Percentiles rank a stretch among this genome's conserved stretches.
phyloP scores from a whole-genome alignment of 1,140 invertebrate species.

The Drosophila pandora region DNA sequence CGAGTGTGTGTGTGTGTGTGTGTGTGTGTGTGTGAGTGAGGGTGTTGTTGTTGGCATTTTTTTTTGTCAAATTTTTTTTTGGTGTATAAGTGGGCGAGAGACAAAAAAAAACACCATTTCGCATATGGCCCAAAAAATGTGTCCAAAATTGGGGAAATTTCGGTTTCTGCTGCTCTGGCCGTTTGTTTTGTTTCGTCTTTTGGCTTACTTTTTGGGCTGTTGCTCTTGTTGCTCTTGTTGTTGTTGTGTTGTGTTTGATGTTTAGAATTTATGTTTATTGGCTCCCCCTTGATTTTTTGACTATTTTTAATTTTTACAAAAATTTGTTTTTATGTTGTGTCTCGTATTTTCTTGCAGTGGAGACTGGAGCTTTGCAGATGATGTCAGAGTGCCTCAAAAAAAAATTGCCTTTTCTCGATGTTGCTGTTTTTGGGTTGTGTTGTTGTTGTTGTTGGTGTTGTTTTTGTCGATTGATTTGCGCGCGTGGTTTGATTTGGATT shows the following conservation, averaged over 20 bases:
- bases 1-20: conserved; percentile 21
- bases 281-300: background rate
- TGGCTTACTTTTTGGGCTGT: conserved; percentile 40
- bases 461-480: conserved; percentile 25
- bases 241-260: conserved; percentile 6
- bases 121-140: conserved; percentile 45
- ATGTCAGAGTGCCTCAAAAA: conserved; percentile 71
- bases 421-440: conserved; percentile 8
- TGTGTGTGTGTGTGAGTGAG: conserved; percentile 32
- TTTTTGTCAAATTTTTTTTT: conserved; percentile 58
- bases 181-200: conserved; percentile 40
- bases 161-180: background rate
- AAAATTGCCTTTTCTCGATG: conserved; percentile 32
- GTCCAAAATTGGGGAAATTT: conserved; percentile 53
- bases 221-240: conserved; percentile 10
- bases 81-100: conserved; percentile 54
- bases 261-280: conserved; percentile 2
- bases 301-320: conserved; percentile 1
- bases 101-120: conserved; percentile 41
- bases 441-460: conserved; percentile 10
- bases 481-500: conserved; percentile 14
- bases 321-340: conserved; percentile 7
- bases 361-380: conserved; percentile 62
- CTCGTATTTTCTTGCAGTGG: conserved; percentile 43
- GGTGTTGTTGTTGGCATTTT: conserved; percentile 61